Conservation (phyloP, 2,797 vertebrate species). For the Sebastes dallii region DNA sequence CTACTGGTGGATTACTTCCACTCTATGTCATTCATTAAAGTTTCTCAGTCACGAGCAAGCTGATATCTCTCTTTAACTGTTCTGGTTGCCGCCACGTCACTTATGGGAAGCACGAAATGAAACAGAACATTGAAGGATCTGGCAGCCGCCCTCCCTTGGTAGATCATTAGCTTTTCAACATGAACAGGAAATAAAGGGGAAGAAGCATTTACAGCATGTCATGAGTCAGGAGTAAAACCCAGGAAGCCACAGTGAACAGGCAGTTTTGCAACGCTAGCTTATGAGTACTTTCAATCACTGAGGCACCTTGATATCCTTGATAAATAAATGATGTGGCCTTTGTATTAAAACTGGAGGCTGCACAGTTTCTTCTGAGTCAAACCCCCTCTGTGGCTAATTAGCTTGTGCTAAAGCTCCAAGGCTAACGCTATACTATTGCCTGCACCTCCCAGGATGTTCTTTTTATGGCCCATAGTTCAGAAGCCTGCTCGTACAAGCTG, state of each 20-base stretch:
- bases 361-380: constrained; percentile 30
- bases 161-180: constrained; percentile 53
- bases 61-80: constrained; percentile 22
- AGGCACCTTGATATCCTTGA: constrained; percentile 22
- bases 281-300: constrained; percentile 8
- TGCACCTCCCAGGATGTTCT: background rate
- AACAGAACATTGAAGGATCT: constrained; percentile 16
- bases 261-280: constrained; percentile 22
- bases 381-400: constrained; percentile 67
- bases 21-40: constrained; percentile 11
- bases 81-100: background rate
- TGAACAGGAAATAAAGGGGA: constrained; percentile 25
- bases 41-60: background rate
- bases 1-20: background rate
- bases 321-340: constrained; percentile 44
- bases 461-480: constrained; percentile 1
- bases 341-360: constrained; percentile 42
- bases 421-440: constrained; percentile 24
- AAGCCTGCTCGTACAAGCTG: background rate
- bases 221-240: constrained; percentile 39
- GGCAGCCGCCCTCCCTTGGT: constrained; percentile 19
- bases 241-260: constrained; percentile 5
- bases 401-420: constrained; percentile 43
- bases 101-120: constrained; percentile 12
- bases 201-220: constrained; percentile 14